phyloP scores from a whole-genome alignment of 2,888 invertebrate species.

The Coelopa pilipes region DNA sequence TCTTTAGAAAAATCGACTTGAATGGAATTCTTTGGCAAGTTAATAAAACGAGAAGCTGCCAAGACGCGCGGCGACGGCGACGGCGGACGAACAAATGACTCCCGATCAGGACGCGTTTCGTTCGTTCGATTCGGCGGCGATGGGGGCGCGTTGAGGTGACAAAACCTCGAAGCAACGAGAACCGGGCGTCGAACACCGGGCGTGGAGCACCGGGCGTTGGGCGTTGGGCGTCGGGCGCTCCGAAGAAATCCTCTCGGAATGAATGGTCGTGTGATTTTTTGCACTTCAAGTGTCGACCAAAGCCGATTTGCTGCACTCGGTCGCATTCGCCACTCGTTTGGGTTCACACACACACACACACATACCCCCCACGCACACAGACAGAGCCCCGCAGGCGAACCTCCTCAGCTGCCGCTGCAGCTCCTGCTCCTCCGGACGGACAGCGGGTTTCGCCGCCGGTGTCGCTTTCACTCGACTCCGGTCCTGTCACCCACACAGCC shows the following conservation, averaged over 20 bases:
- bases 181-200: no score
- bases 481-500: background rate
- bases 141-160: background rate
- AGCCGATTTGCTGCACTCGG: conserved; percentile 53
- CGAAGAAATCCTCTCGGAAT: conserved; percentile 27
- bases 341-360: conserved; percentile 2
- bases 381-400: no score
- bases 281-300: conserved; percentile 56
- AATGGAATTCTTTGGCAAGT: conserved; percentile 24
- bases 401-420: background rate
- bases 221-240: no score
- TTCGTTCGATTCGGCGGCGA: background rate
- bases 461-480: background rate
- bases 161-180: background rate
- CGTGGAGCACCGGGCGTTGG: no score
- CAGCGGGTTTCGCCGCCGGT: background rate
- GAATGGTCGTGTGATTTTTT: conserved; percentile 61
- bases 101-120: conserved; percentile 8
- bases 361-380: background rate
- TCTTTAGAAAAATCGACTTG: conserved; percentile 1
- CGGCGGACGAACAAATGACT: background rate
- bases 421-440: background rate
- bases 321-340: conserved; percentile 26
- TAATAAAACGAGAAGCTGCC: conserved; percentile 28
- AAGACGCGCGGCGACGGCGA: background rate